A percentile compares a stretch with the other conserved stretches of the same genome.
These are phyloP conservation scores for Acrocephalus arundinaceus DNA, from an alignment of 2,113 vertebrate species.

Conservation along the genomic window DNA sequence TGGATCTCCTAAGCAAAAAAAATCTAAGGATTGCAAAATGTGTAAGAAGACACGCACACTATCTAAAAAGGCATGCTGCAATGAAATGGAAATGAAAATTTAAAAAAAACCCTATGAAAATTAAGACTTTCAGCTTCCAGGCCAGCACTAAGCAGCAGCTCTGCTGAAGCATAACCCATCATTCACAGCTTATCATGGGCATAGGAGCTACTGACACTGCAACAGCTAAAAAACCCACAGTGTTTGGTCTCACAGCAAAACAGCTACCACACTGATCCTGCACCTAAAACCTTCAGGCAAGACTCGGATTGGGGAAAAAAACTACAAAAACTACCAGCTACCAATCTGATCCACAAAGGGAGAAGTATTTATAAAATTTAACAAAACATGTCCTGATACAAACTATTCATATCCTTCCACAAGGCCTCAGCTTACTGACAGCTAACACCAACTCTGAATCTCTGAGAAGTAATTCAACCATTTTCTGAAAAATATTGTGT, in stretches of 20 bases:
- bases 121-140: background rate
- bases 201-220: background rate
- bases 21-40: background rate
- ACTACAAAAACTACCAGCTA: background rate
- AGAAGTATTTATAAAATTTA: background rate
- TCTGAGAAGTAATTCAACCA: background rate
- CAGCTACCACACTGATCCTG: background rate
- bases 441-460: background rate
- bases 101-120: background rate
- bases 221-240: rapidly evolving
- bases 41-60: rapidly evolving
- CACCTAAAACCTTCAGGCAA: background rate
- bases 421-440: background rate
- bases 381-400: background rate
- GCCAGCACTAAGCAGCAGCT: background rate
- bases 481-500: background rate
- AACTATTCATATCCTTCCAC: background rate
- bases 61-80: background rate
- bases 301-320: background rate
- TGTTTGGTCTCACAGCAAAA: background rate
- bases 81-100: background rate
- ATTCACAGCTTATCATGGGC: background rate
- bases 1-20: no score
- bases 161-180: background rate
- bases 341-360: background rate